Conservation (phyloP, 2,888 invertebrate species). For the Phyllotreta striolata region DNA sequence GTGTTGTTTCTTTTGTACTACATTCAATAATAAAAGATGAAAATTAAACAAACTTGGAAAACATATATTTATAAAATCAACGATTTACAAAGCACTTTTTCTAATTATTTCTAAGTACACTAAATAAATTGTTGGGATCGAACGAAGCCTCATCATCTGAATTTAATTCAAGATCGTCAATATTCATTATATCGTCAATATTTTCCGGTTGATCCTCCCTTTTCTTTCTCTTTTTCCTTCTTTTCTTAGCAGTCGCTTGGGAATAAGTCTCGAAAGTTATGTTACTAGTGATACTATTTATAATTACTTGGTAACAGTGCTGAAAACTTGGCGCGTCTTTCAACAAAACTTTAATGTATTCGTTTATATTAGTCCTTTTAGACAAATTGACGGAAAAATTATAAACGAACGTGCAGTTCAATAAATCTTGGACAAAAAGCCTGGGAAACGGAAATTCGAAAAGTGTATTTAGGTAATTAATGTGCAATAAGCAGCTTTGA, state of each 20-base stretch:
- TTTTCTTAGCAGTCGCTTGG: conserved; percentile 12
- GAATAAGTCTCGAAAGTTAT: conserved; percentile 7
- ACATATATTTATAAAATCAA: no score
- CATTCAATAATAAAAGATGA: no score
- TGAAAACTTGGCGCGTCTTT: conserved; percentile 29
- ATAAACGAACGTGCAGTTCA: conserved; percentile 79
- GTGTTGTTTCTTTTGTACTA: no score
- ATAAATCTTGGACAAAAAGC: conserved; percentile 69
- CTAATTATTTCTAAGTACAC: conserved; percentile 13
- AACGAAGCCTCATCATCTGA: conserved; percentile 27
- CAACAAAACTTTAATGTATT: conserved; percentile 46
- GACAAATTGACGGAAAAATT: conserved; percentile 73
- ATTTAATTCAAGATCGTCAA: no score
- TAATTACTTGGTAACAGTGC: conserved; percentile 27
- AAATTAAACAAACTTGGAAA: no score
- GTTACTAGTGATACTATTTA: conserved; percentile 19
- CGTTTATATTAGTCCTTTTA: conserved; percentile 48
- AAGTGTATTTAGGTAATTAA: conserved; percentile 71
- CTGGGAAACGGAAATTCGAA: conserved; percentile 68
- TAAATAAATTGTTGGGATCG: conserved; percentile 34
- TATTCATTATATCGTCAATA: conserved; percentile 2
- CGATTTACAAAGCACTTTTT: no score
- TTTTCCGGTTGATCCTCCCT: conserved; percentile 44
- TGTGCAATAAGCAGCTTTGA: conserved; percentile 69
- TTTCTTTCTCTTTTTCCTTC: conserved; percentile 27